phyloP scores from a whole-genome alignment of 2,888 invertebrate genomes.

The Acleris laterana region DNA sequence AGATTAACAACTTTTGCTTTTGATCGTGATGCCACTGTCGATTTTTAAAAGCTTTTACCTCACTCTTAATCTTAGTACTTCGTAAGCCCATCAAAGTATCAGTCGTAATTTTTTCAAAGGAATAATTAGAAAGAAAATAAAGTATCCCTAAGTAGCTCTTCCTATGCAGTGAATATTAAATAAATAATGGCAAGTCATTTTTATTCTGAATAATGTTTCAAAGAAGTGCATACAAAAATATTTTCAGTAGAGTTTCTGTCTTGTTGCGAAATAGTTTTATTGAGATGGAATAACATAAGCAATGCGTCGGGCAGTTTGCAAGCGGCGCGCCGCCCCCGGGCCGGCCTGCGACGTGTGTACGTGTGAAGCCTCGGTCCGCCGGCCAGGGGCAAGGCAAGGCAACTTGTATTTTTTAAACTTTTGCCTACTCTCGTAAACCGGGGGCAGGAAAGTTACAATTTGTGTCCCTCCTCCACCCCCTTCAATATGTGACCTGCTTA shows the following conservation, averaged over 20 bases:
- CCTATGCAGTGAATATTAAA: conserved; percentile 67
- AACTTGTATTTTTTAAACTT: conserved; percentile 84
- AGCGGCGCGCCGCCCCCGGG: conserved; percentile 44
- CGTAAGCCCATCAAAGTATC: conserved; percentile 42
- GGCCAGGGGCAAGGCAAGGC: conserved; percentile 56
- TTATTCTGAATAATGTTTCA: conserved; percentile 70
- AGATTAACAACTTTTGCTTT: conserved; percentile 79
- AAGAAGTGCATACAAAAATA: conserved; percentile 65
- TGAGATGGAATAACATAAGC: conserved; percentile 35
- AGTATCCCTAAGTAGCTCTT: conserved; percentile 52
- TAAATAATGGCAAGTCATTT: conserved; percentile 73
- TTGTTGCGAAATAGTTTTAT: conserved; percentile 30
- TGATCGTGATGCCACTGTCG: conserved; percentile 75
- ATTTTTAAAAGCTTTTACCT: conserved; percentile 65
- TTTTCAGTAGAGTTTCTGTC: conserved; percentile 10
- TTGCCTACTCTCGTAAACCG: conserved; percentile 73
- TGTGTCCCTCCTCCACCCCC: conserved; percentile 79
- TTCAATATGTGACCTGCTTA: conserved; percentile 85
- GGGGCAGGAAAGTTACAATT: conserved; percentile 81
- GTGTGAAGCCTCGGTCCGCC: conserved; percentile 47
- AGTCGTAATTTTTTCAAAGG: conserved; percentile 49
- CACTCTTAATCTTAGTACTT: conserved; percentile 54
- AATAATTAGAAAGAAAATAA: conserved; percentile 39
- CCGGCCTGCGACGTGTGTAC: conserved; percentile 29
- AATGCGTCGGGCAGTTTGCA: conserved; percentile 44